Percentiles rank a stretch among this genome's conserved stretches.
These are phyloP conservation scores for Cryptoblepharus egeriae DNA, from an alignment of 2,797 vertebrate species.

Conservation along the genomic window DNA sequence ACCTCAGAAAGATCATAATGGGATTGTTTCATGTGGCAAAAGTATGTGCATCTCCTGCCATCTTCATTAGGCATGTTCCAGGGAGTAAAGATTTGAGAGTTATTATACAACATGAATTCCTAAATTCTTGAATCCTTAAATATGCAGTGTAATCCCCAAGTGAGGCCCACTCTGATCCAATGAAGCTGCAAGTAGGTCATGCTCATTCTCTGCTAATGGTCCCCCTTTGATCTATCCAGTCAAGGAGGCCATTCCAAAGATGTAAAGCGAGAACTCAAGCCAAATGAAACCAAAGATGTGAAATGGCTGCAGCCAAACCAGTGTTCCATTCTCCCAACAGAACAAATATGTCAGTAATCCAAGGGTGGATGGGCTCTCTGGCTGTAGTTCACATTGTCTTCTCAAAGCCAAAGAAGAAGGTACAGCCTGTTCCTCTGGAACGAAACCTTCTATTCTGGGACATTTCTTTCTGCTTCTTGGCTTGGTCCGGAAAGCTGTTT, in stretches of 20 bases:
- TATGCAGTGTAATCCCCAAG: neutral
- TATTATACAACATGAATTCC: neutral
- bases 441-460: slow-evolving; percentile 21
- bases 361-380: neutral
- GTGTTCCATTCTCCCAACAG: neutral
- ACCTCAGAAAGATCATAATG: neutral
- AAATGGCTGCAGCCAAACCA: neutral
- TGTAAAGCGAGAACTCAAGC: neutral
- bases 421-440: slow-evolving; percentile 24
- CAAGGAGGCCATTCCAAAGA: neutral
- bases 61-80: neutral
- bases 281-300: neutral
- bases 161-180: neutral
- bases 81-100: neutral
- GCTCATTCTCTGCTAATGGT: neutral
- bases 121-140: neutral
- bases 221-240: neutral
- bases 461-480: slow-evolving; percentile 30
- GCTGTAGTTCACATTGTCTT: slow-evolving; percentile 10
- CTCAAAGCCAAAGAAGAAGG: slow-evolving; percentile 22
- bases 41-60: neutral
- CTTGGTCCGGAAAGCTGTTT: neutral
- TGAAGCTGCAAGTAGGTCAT: rapidly evolving
- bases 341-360: slow-evolving; percentile 8
- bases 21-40: neutral